Base-by-base conservation (phyloP, 2,797 vertebrate species). In the Merluccius polli region DNA sequence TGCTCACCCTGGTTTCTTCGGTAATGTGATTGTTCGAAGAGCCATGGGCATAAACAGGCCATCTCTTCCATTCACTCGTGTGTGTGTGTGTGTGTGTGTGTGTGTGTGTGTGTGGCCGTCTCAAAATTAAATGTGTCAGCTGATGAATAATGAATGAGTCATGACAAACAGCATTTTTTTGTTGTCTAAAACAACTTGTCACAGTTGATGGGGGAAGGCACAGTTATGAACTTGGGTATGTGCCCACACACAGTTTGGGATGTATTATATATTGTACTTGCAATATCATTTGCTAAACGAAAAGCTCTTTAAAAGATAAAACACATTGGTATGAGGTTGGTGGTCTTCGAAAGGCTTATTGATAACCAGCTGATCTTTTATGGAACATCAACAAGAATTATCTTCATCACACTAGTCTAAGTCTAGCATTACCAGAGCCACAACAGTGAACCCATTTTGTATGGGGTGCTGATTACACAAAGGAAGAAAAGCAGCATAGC, bases 1-100 rank as follows among this genome's bases (percentile, higher is more conserved):
- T 27, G 24, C 59, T 38, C 36, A 12, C 36, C 36, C 36, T 63
- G n/a, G 59, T 63, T 63, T 63, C 59, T 27, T 12, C n/a, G n/a
- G 59, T 63, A 38, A 27, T 63, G 24, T 12, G 10, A 63, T 63
- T 63, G 24, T 63, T 63, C 59, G 9, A 63, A 63, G 59, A 27
- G n/a, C 77, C 75, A 75, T 70, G 73, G 73, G 71, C 67, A 84
- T 68, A 79, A 82, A 73, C 70, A 48, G 70, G 77, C 72, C 44
- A 70, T 73, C 73, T 77, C 77, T 73, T 72, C 78, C 30, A 63
- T 79, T 68, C 71, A 69, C 72, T 74, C 30, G n/a, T 35, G 16
- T 36, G 71, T 41, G 67, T 16, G 18, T 41, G 16, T 73, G 13
- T 67, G 30, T 69, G 36, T 68, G 68, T 75, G 74, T n/a, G 52